Conservation (phyloP, 2,113 vertebrate species). For the Natator depressus region DNA sequence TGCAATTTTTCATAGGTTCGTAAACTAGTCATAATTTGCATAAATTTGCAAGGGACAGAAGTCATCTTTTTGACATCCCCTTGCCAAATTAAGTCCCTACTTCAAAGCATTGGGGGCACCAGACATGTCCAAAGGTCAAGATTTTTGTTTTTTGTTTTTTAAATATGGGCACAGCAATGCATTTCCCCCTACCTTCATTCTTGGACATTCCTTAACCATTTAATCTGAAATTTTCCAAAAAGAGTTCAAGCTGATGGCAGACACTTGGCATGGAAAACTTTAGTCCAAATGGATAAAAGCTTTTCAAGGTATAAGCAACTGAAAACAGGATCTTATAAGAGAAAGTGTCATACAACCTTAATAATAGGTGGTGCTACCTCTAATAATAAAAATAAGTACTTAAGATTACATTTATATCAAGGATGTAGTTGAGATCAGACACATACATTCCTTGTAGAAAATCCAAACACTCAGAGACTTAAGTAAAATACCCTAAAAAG, state of each 20-base stretch:
- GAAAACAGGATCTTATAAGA: background rate
- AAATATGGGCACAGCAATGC: background rate
- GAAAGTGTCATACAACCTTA: background rate
- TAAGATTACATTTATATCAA: slow-evolving; percentile 14
- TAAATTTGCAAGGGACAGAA: background rate
- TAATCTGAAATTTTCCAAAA: background rate
- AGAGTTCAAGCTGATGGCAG: background rate
- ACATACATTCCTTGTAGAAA: background rate
- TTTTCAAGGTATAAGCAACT: background rate
- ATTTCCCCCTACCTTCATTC: background rate
- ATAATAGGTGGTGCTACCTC: background rate
- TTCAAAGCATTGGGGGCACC: background rate
- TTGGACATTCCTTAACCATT: background rate
- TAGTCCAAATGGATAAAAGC: background rate
- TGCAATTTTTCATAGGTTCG: background rate
- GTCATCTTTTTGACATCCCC: background rate
- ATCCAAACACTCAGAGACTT: background rate
- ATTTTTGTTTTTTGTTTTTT: background rate
- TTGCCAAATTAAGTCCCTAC: background rate
- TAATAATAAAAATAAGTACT: slow-evolving; percentile 40
- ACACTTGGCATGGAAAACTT: background rate
- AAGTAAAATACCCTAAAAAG: background rate
- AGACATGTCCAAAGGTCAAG: background rate
- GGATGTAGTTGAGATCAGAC: background rate
- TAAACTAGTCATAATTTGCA: background rate